phyloP scores from a whole-genome alignment of 2,888 invertebrate genomes.

The Penaeus monodon region DNA sequence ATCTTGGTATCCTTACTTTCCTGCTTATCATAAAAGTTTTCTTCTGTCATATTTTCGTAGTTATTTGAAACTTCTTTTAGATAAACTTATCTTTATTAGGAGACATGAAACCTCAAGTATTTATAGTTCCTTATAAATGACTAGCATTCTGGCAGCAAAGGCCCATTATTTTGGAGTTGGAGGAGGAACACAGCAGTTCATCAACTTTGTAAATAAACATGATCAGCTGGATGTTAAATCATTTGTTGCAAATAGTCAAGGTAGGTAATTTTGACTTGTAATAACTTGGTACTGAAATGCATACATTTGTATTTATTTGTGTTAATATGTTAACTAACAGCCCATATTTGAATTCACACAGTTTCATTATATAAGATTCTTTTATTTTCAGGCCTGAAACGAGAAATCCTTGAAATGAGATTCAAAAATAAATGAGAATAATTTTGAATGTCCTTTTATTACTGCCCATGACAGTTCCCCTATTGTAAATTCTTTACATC shows the following conservation, averaged over 20 bases:
- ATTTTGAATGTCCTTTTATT: too few species aligned
- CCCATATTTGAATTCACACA: not conserved
- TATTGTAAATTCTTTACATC: too few species aligned
- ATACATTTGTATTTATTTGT: not conserved
- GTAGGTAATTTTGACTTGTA: constrained; percentile 25
- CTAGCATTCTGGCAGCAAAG: constrained; percentile 85
- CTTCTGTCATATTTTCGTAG: too few species aligned
- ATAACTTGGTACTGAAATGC: not conserved
- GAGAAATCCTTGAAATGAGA: constrained; percentile 39
- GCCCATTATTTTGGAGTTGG: constrained; percentile 95
- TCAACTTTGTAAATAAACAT: constrained; percentile 34
- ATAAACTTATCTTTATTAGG: constrained; percentile 39
- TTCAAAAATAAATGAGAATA: constrained; percentile 25
- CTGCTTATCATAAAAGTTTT: too few species aligned
- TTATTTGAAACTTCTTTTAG: not conserved
- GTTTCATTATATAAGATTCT: not conserved
- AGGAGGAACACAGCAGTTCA: constrained; percentile 75
- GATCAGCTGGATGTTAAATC: constrained; percentile 20
- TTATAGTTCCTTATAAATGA: constrained; percentile 60
- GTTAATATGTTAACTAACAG: not conserved
- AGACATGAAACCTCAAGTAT: constrained; percentile 3
- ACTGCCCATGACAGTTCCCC: too few species aligned
- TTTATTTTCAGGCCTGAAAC: constrained; percentile 40
- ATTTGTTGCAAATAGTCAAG: constrained; percentile 19
- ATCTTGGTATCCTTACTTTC: too few species aligned